Evolutionary conservation across 2,113 vertebrate genomes (phyloP), one percentile per base, ranked within the genome.

Genomic region (Hemiprocne comata): DNA sequence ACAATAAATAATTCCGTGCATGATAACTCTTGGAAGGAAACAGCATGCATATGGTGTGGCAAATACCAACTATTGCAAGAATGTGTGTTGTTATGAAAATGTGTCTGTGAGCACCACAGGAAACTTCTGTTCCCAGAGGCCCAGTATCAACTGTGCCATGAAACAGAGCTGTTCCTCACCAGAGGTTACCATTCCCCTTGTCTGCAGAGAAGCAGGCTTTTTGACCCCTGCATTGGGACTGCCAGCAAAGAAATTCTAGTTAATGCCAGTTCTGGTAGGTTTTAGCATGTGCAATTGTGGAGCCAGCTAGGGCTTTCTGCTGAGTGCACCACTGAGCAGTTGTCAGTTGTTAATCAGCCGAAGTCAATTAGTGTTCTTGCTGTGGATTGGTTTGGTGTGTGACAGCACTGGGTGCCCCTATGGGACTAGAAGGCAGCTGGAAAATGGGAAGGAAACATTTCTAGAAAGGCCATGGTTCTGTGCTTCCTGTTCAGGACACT

Each of bases 281-380:
- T 62, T 50, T 74, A 90, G 74, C 55, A 64, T 80, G 54, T 71
- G 67, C 58, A 58, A 4, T 61, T 90, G 51, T 4, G 62, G 44
- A 95, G 73, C 5, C 48, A 34, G 61, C 51, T 7, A 66, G 12
- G 54, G 66, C 24, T 42, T 71, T 77, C 62, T 62, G 65, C 28
- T 92, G 54, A 38, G 64, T 3, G 64, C 82, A 65, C 64, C 89
- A 5, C 85, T 31, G 82, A 91, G 78, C 42, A 36, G 78, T 90
- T 91, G 85, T 62, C 85, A 83, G 55, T 19, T 90, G 90, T 93
- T 95, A 94, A 95, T 95, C 87, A 94, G 85, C 42, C 3, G 0
- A 38, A 93, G 88, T 92, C 92, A 94, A 94, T 96, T 93, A 95
- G 88, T 17, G 78, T 50, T 85, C 82, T 70, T 46, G 12, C 36